A percentile compares a stretch with the other conserved stretches of the same genome.
Evolutionary conservation across 2,113 vertebrate genomes (phyloP).

Genomic region (Vulpes vulpes): DNA sequence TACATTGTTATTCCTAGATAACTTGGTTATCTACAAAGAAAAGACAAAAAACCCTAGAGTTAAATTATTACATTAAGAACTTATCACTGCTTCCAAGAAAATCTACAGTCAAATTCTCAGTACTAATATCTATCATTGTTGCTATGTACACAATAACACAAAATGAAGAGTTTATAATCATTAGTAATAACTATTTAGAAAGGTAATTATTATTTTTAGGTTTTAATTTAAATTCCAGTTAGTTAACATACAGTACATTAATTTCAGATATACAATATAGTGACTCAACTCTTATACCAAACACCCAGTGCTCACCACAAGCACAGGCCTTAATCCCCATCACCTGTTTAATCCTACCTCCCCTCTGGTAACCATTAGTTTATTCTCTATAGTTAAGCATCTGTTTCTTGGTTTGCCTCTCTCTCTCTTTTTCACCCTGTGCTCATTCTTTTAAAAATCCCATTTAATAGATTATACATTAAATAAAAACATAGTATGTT

Average conservation of each 20-base stretch:
- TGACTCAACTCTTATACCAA: not conserved
- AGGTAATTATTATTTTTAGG: not conserved
- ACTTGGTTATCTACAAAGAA: constrained; percentile 38
- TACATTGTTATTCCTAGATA: not conserved
- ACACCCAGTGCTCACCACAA: not conserved
- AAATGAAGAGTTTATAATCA: constrained; percentile 18
- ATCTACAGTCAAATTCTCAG: not conserved
- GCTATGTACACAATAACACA: not conserved
- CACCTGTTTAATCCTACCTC: not conserved
- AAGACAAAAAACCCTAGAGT: not conserved
- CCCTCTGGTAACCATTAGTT: not conserved
- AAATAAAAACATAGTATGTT: not conserved
- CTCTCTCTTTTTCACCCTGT: not conserved
- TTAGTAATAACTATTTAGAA: constrained; percentile 23
- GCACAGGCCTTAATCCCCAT: not conserved
- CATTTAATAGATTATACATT: not conserved
- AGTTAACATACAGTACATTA: not conserved
- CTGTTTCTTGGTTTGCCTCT: not conserved
- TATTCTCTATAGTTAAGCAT: not conserved
- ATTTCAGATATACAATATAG: not conserved
- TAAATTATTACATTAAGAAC: constrained; percentile 38
- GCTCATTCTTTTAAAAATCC: not conserved
- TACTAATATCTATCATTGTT: not conserved
- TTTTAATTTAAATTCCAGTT: not conserved
- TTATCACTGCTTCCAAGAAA: constrained; percentile 20